Conservation (phyloP, 2,797 vertebrate species). For the Zenarchopterus dispar region DNA sequence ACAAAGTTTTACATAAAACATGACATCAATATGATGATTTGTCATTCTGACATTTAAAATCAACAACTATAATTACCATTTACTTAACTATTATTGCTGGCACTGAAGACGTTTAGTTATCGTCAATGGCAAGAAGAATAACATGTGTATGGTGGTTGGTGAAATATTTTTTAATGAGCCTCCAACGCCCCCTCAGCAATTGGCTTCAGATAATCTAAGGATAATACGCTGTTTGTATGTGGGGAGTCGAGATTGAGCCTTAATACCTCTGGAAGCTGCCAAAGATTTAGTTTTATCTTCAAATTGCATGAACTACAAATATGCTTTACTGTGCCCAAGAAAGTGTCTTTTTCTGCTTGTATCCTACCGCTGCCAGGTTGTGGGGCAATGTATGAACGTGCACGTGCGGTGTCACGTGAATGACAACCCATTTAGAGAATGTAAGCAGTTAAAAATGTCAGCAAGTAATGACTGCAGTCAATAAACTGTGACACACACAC, state of each 20-base stretch:
- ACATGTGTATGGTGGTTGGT: no score
- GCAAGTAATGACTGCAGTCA: no score
- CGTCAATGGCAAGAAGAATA: constrained; percentile 17
- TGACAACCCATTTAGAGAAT: no score
- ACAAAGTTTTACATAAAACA: no score
- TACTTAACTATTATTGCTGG: not conserved
- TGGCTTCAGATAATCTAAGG: constrained; percentile 16
- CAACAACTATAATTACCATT: not conserved
- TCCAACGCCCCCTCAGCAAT: not conserved
- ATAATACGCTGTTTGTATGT: constrained; percentile 18
- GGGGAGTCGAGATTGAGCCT: constrained; percentile 20
- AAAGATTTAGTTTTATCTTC: constrained; percentile 24
- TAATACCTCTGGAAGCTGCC: not conserved
- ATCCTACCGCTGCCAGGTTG: not conserved
- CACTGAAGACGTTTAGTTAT: constrained; percentile 23
- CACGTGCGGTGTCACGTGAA: no score
- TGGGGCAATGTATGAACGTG: constrained; percentile 8
- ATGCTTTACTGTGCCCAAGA: constrained; percentile 3
- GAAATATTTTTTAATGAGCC: constrained; percentile 26
- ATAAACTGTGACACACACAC: no score
- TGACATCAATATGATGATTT: not conserved
- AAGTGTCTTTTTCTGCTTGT: constrained; percentile 3
- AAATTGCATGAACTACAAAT: constrained; percentile 17
- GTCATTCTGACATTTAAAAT: constrained; percentile 1
- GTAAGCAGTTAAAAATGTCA: no score